These are phyloP conservation scores for Dissostichus mawsoni DNA, from an alignment of 2,113 vertebrate genomes.

Conservation along the genomic window DNA sequence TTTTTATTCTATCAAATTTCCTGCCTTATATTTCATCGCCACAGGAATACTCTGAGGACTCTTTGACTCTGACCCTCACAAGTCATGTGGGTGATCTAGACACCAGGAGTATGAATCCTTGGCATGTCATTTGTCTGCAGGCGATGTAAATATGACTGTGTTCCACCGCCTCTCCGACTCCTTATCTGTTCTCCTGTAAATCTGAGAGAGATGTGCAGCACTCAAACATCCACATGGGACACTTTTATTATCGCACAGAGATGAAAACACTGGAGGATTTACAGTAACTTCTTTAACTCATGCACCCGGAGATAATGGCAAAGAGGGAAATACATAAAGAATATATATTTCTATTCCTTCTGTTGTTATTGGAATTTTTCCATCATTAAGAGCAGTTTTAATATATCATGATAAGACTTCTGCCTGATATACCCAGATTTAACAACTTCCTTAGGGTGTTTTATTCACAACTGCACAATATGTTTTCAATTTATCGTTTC, in stretches of 20 bases:
- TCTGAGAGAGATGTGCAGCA: conserved; percentile 47
- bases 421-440: background rate
- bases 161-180: conserved; percentile 15
- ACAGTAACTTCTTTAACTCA: conserved; percentile 35
- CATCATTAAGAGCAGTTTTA: background rate
- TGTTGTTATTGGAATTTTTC: background rate
- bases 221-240: conserved; percentile 58
- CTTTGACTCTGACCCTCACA: background rate
- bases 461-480: conserved; percentile 11
- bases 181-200: conserved; percentile 62
- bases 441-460: background rate
- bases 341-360: background rate
- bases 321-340: conserved; percentile 7
- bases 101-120: background rate
- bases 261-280: conserved; percentile 45
- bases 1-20: background rate
- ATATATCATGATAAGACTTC: background rate
- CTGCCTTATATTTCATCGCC: background rate
- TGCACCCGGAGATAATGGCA: background rate
- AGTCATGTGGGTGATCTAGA: background rate
- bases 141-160: conserved; percentile 13
- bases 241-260: conserved; percentile 58
- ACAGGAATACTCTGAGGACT: background rate
- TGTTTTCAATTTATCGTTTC: background rate
- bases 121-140: conserved; percentile 16